These are phyloP conservation scores for Drosophila equinoxialis DNA, from an alignment of 1,140 invertebrate species.

Conservation along the genomic window DNA sequence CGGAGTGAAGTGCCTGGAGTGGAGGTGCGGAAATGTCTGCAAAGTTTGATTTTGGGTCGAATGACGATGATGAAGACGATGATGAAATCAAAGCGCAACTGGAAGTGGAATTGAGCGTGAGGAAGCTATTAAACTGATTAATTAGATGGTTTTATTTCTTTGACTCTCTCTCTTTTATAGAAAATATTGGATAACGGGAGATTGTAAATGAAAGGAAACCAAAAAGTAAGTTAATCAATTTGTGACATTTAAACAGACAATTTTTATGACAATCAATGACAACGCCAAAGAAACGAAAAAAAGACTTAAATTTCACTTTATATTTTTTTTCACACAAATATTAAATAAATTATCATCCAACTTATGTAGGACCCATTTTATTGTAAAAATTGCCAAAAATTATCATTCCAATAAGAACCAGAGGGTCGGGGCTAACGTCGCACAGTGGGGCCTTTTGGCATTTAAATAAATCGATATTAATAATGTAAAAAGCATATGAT, in stretches of 20 bases:
- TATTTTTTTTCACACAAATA: too few species aligned
- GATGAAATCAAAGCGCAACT: constrained; percentile 16
- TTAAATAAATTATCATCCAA: too few species aligned
- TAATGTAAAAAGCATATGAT: too few species aligned
- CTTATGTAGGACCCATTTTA: too few species aligned
- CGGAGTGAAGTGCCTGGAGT: not conserved
- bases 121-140: constrained; percentile 46
- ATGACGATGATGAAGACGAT: constrained; percentile 9
- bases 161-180: not conserved
- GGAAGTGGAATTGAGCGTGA: constrained; percentile 27
- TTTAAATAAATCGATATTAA: too few species aligned
- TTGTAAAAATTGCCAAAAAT: too few species aligned
- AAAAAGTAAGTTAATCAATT: not conserved
- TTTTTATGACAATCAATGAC: not conserved
- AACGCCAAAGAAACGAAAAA: too few species aligned
- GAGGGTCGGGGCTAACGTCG: too few species aligned
- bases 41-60: constrained; percentile 55
- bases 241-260: not conserved
- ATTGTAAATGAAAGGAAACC: not conserved
- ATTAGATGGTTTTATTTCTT: constrained; percentile 20
- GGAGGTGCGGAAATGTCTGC: constrained; percentile 38
- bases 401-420: too few species aligned
- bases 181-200: not conserved
- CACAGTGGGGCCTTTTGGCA: too few species aligned
- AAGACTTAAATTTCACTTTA: too few species aligned